A percentile compares a stretch with the other conserved stretches of the same genome.
Evolutionary conservation across 2,113 vertebrate species (phyloP).

Genomic region (Lampris incognitus): DNA sequence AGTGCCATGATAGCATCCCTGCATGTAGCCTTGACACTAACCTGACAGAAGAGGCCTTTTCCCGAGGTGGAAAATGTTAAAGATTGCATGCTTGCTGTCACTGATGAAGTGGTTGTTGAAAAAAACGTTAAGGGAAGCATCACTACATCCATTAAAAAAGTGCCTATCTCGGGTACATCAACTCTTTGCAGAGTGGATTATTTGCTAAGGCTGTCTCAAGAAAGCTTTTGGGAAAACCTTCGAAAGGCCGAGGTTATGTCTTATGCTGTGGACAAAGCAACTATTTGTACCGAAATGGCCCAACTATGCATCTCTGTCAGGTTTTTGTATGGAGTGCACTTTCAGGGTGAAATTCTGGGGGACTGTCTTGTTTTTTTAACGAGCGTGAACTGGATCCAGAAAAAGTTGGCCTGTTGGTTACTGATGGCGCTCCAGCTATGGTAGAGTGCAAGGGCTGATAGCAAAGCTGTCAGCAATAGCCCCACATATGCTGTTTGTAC

Average conservation of each 20-base stretch:
- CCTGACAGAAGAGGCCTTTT: neutral
- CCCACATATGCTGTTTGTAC: constrained; percentile 8
- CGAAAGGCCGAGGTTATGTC: constrained; percentile 13
- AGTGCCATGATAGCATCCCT: neutral
- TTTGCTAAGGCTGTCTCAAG: constrained; percentile 3
- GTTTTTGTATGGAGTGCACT: neutral
- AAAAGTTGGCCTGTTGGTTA: constrained; percentile 5
- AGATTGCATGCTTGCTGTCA: neutral
- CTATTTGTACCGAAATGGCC: neutral
- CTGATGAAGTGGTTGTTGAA: neutral
- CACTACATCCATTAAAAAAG: neutral
- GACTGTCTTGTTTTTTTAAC: neutral
- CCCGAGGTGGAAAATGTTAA: neutral
- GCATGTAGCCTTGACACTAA: neutral
- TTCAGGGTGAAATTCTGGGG: neutral
- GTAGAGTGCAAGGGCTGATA: neutral
- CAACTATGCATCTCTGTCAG: neutral
- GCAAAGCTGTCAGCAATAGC: neutral
- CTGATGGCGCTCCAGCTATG: neutral
- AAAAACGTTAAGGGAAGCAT: neutral
- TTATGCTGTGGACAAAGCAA: constrained; percentile 4
- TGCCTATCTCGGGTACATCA: neutral
- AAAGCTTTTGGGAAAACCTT: neutral
- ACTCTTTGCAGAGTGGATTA: constrained; percentile 2
- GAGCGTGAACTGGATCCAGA: neutral